Percentiles rank a stretch among this genome's conserved stretches.
phyloP scores from a whole-genome alignment of 2,888 invertebrate species.

The Phalangium opilio region DNA sequence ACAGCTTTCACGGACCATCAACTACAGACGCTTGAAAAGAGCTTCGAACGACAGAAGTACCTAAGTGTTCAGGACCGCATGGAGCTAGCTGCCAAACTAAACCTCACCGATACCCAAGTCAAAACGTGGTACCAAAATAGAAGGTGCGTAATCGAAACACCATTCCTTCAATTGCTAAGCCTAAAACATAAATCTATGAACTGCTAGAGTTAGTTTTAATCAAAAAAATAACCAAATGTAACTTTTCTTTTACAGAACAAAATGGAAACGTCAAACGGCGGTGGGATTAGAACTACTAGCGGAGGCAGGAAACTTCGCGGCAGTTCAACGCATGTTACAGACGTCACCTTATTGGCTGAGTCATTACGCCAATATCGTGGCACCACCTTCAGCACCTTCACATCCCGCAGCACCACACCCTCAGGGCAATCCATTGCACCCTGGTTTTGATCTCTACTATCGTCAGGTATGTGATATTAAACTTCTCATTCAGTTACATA shows the following conservation, averaged over 20 bases:
- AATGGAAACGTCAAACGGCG: conserved; percentile 98
- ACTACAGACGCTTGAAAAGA: conserved; percentile 74
- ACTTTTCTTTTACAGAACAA: conserved; percentile 53
- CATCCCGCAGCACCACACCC: neutral
- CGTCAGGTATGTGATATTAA: too few relatives aligned
- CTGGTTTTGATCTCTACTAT: too few relatives aligned
- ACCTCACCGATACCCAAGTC: conserved; percentile 94
- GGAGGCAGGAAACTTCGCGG: conserved; percentile 94
- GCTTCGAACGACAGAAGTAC: conserved; percentile 92
- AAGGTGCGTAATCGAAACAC: conserved; percentile 48
- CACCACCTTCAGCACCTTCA: conserved; percentile 29
- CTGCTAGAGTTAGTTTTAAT: too few relatives aligned
- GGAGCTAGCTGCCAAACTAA: conserved; percentile 79
- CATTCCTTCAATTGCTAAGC: too few relatives aligned
- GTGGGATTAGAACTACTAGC: conserved; percentile 91
- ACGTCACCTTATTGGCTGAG: conserved; percentile 20
- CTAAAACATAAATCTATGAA: too few relatives aligned
- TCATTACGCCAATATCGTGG: conserved; percentile 33
- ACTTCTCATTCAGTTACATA: too few relatives aligned
- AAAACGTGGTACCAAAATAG: conserved; percentile 99
- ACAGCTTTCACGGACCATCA: conserved; percentile 99
- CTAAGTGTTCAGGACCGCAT: conserved; percentile 90
- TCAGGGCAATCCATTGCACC: too few relatives aligned
- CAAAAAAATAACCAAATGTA: too few relatives aligned
- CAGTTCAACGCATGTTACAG: conserved; percentile 69